Evolutionary conservation across 2,113 vertebrate genomes (phyloP).

Genomic region (Actenoides lindsayi): DNA sequence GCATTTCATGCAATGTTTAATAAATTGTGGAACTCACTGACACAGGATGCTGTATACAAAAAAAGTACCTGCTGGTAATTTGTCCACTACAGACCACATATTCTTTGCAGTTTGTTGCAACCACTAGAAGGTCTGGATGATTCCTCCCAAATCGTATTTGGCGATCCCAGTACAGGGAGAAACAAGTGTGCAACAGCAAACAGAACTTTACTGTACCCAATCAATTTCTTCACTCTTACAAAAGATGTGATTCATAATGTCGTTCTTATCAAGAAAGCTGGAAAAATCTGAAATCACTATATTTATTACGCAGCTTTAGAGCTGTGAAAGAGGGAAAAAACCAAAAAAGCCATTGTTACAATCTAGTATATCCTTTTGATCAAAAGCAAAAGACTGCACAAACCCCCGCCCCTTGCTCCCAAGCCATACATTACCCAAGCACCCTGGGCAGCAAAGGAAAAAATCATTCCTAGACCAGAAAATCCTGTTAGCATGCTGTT

Average conservation of each 20-base stretch:
- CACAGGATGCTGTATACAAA: background rate
- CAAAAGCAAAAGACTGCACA: background rate
- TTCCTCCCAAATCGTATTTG: background rate
- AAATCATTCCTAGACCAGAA: background rate
- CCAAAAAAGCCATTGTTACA: background rate
- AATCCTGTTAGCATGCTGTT: background rate
- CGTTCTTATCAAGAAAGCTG: background rate
- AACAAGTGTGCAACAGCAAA: background rate
- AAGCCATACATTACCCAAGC: background rate
- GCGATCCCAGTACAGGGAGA: background rate
- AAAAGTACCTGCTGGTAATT: constrained; percentile 2
- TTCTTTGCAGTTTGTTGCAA: background rate
- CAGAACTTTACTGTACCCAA: background rate
- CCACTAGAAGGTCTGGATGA: background rate
- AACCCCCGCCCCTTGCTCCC: rapidly evolving
- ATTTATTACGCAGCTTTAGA: background rate
- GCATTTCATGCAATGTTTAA: background rate
- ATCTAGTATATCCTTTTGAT: background rate
- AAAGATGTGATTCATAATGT: background rate
- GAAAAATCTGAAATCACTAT: background rate
- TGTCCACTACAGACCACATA: background rate
- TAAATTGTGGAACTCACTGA: background rate
- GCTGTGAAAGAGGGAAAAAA: background rate
- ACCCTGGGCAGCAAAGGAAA: background rate
- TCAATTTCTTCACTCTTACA: background rate